A percentile compares a stretch with the other conserved stretches of the same genome.
These are phyloP conservation scores for Tragelaphus oryx DNA, from an alignment of 2,797 vertebrate species.

Conservation along the genomic window DNA sequence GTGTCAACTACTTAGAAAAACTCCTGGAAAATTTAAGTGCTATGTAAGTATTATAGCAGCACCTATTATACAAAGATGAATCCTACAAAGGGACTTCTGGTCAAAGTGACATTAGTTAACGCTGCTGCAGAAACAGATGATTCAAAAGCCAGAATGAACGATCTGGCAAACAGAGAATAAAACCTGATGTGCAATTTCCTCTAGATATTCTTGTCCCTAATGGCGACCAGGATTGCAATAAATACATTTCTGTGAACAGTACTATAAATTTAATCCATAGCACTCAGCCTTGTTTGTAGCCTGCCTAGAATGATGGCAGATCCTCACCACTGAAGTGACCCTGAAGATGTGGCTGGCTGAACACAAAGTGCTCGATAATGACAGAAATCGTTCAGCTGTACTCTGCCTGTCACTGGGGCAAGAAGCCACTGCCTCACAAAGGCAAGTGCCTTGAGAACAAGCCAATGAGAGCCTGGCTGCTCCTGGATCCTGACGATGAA, in stretches of 20 bases:
- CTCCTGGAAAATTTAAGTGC: background rate
- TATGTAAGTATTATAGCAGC: background rate
- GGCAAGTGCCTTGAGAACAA: background rate
- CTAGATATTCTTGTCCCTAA: background rate
- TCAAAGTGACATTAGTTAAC: background rate
- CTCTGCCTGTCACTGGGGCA: background rate
- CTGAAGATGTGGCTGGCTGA: constrained; percentile 25
- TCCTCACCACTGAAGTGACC: constrained; percentile 1
- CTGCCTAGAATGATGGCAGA: constrained; percentile 27
- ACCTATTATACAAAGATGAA: background rate
- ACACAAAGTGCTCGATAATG: constrained; percentile 8
- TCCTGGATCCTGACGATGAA: background rate
- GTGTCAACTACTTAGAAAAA: background rate
- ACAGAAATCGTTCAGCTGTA: background rate
- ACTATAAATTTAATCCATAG: background rate
- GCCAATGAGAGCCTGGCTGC: background rate
- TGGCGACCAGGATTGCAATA: background rate
- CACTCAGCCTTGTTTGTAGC: constrained; percentile 1
- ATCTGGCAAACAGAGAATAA: background rate
- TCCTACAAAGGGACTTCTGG: background rate
- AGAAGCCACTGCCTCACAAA: background rate
- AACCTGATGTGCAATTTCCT: background rate
- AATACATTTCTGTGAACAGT: background rate
- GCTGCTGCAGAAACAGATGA: background rate
- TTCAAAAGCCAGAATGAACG: background rate